These are phyloP conservation scores for Phoenicopterus ruber DNA, from an alignment of 2,113 vertebrate species.

Conservation along the genomic window DNA sequence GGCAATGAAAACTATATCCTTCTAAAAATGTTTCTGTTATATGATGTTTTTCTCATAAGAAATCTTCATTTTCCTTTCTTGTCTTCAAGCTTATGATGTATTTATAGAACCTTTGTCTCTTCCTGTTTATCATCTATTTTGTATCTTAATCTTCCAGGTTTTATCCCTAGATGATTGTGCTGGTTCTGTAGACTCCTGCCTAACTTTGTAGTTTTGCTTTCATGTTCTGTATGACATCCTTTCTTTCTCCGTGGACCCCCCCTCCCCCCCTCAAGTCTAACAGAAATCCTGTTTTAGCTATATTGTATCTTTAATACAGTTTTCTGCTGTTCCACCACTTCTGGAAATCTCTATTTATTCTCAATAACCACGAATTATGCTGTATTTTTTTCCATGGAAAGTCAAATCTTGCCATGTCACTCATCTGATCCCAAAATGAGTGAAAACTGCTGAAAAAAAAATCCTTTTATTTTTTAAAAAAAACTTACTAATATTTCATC, in stretches of 20 bases:
- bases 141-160: not conserved
- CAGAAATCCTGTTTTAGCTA: not conserved
- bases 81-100: not conserved
- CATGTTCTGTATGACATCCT: not conserved
- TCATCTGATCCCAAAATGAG: not conserved
- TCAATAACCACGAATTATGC: not conserved
- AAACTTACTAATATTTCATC: not conserved
- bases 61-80: not conserved
- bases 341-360: not conserved
- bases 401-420: not conserved
- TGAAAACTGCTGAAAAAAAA: not conserved
- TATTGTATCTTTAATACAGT: not conserved
- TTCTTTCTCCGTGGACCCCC: not conserved
- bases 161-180: not conserved
- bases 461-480: fast-evolving
- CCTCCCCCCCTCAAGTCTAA: not conserved
- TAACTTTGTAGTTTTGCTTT: not conserved
- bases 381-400: not conserved
- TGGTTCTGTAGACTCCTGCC: not conserved
- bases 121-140: not conserved
- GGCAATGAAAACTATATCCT: not conserved
- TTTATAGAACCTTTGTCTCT: not conserved
- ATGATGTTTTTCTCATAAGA: not conserved
- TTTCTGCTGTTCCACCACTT: not conserved
- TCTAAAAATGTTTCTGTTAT: not conserved